Evolutionary conservation across 2,888 invertebrate genomes (phyloP).

Genomic region (Sesia bembeciformis): DNA sequence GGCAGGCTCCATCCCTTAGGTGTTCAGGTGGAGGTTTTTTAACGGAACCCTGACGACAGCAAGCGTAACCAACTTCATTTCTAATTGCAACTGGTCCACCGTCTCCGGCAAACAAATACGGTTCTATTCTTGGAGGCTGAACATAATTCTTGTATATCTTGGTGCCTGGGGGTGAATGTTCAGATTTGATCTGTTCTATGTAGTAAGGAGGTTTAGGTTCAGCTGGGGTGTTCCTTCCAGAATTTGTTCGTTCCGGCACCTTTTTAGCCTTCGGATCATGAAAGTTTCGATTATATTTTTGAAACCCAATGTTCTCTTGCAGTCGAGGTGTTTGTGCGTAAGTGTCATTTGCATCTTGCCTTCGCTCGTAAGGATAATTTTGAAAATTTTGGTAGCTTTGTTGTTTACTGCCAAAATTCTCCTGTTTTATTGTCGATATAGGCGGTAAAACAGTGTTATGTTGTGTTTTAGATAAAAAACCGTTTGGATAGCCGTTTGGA

Average conservation of each 20-base stretch:
- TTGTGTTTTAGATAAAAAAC: slow-evolving; percentile 28
- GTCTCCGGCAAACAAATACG: slow-evolving; percentile 78
- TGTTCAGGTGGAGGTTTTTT: slow-evolving; percentile 83
- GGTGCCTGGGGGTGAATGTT: slow-evolving; percentile 68
- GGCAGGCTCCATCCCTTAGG: slow-evolving; percentile 81
- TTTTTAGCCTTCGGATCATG: slow-evolving; percentile 32
- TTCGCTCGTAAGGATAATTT: slow-evolving; percentile 44
- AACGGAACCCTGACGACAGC: slow-evolving; percentile 83
- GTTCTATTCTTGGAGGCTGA: slow-evolving; percentile 50
- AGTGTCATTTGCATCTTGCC: slow-evolving; percentile 31
- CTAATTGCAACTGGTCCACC: slow-evolving; percentile 79
- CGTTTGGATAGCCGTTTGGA: slow-evolving; percentile 40
- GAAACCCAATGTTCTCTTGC: slow-evolving; percentile 57
- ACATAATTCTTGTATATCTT: slow-evolving; percentile 69
- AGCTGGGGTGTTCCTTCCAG: slow-evolving; percentile 21
- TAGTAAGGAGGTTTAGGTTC: slow-evolving; percentile 61
- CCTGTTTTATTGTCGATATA: slow-evolving; percentile 69
- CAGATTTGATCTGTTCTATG: slow-evolving; percentile 69
- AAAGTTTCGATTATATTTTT: slow-evolving; percentile 50
- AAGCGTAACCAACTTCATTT: slow-evolving; percentile 79
- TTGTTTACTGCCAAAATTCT: slow-evolving; percentile 53
- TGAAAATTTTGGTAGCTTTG: slow-evolving; percentile 49
- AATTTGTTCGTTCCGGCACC: slow-evolving; percentile 22
- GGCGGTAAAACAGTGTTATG: slow-evolving; percentile 57
- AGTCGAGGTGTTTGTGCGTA: slow-evolving; percentile 39